These are phyloP conservation scores for Drosophila tani DNA, from an alignment of 1,140 invertebrate genomes.

Conservation along the genomic window DNA sequence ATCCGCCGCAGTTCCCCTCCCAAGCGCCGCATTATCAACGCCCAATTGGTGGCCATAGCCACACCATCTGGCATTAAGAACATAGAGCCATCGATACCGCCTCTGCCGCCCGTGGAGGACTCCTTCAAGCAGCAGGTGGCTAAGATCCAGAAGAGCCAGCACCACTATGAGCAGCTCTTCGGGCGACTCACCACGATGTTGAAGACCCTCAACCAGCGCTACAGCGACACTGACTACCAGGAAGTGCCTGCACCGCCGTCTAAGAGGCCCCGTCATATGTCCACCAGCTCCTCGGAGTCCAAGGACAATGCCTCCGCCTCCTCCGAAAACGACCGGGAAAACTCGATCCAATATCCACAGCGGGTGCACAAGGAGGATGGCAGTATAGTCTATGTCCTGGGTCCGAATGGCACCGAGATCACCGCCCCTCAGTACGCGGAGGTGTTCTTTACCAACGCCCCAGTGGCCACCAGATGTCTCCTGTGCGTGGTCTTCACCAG, in stretches of 20 bases:
- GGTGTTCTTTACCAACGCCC: constrained; percentile 77
- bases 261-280: constrained; percentile 42
- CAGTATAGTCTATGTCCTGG: constrained; percentile 61
- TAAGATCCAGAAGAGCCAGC: constrained; percentile 59
- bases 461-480: constrained; percentile 79
- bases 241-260: constrained; percentile 27
- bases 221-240: constrained; percentile 33
- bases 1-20: background rate
- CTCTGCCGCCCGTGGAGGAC: constrained; percentile 38
- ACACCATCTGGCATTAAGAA: constrained; percentile 7
- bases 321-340: constrained; percentile 15
- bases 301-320: background rate
- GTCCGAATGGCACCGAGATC: constrained; percentile 80
- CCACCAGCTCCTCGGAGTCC: constrained; percentile 51
- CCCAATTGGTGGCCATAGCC: constrained; percentile 46
- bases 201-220: constrained; percentile 57
- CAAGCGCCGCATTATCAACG: constrained; percentile 35
- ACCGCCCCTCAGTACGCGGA: constrained; percentile 47
- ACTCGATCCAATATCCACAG: constrained; percentile 40
- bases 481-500: constrained; percentile 73
- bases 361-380: constrained; percentile 35
- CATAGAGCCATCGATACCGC: constrained; percentile 5
- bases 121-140: constrained; percentile 44
- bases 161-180: constrained; percentile 48
- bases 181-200: constrained; percentile 40